Conservation (phyloP, 2,113 vertebrate genomes). For the Ctenodactylus gundi region DNA sequence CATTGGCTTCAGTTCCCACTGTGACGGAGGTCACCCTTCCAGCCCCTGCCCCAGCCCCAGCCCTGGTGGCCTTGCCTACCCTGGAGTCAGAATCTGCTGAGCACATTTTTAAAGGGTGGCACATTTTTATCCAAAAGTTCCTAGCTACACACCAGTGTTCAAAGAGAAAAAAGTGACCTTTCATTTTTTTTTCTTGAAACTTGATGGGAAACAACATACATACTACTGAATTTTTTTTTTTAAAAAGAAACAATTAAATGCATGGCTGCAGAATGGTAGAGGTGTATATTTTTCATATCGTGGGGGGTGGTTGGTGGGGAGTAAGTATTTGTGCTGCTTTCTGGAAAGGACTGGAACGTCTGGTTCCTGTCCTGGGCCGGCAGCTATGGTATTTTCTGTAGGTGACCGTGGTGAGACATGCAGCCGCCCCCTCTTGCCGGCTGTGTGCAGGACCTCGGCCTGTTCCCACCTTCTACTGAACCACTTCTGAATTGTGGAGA, state of each 20-base stretch:
- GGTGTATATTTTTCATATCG: conserved; percentile 85
- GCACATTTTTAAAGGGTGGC: conserved; percentile 77
- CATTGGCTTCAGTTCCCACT: conserved; percentile 26
- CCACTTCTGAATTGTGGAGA: conserved; percentile 80
- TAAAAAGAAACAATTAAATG: conserved; percentile 72
- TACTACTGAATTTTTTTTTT: conserved; percentile 85
- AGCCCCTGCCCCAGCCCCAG: conserved; percentile 59
- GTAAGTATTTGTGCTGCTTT: conserved; percentile 83
- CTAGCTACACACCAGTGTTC: conserved; percentile 82
- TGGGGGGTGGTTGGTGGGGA: conserved; percentile 79
- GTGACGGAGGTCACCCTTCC: not conserved
- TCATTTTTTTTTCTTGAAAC: conserved; percentile 82
- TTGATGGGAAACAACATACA: conserved; percentile 70
- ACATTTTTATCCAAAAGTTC: conserved; percentile 81
- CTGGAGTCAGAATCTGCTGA: conserved; percentile 69
- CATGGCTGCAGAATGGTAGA: conserved; percentile 84
- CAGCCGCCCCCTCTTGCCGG: conserved; percentile 74
- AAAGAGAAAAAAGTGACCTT: conserved; percentile 85
- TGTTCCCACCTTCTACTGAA: conserved; percentile 82
- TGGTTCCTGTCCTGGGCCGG: conserved; percentile 79
- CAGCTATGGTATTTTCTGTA: conserved; percentile 73
- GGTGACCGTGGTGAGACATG: conserved; percentile 66
- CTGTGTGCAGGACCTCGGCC: conserved; percentile 76
- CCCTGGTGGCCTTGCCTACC: conserved; percentile 58
- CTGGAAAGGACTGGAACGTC: conserved; percentile 75